phyloP scores from a whole-genome alignment of 1,140 invertebrate genomes.

The Caenorhabditis latens region DNA sequence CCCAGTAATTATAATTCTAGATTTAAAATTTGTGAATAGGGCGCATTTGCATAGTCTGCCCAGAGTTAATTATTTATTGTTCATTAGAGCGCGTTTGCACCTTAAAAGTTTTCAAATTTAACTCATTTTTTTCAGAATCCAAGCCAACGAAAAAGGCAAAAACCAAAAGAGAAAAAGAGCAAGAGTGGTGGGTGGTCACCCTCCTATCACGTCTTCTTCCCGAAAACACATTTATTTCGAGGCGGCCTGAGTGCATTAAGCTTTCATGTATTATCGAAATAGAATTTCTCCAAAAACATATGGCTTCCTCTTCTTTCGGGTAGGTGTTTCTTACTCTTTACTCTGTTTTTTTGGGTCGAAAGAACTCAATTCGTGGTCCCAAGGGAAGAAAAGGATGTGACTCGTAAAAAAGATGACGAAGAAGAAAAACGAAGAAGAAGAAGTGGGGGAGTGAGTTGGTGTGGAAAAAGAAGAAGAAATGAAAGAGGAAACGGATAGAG shows the following conservation, averaged over 20 bases:
- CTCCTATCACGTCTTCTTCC: no score
- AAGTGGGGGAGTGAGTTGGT: slow-evolving; percentile 3
- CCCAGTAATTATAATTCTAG: no score
- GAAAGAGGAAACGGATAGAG: not conserved
- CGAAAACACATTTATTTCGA: not conserved
- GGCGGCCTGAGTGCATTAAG: not conserved
- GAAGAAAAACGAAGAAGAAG: not conserved
- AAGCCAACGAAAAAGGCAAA: not conserved
- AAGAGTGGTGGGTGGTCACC: not conserved
- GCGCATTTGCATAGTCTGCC: no score
- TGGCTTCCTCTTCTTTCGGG: not conserved
- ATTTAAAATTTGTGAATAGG: no score
- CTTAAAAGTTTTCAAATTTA: no score
- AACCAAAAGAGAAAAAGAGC: not conserved
- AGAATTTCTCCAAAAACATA: not conserved
- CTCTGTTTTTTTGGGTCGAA: not conserved
- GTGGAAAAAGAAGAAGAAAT: slow-evolving; percentile 3
- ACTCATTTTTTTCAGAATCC: no score
- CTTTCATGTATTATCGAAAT: not conserved
- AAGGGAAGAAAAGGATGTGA: not conserved
- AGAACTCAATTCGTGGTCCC: not conserved
- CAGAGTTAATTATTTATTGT: no score
- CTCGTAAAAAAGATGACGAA: not conserved
- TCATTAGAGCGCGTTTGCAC: no score
- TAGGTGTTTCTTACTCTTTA: not conserved